Percentiles rank a stretch among this genome's conserved stretches.
Evolutionary conservation across 2,888 invertebrate genomes (phyloP).

Genomic region (Dolomedes plantarius): DNA sequence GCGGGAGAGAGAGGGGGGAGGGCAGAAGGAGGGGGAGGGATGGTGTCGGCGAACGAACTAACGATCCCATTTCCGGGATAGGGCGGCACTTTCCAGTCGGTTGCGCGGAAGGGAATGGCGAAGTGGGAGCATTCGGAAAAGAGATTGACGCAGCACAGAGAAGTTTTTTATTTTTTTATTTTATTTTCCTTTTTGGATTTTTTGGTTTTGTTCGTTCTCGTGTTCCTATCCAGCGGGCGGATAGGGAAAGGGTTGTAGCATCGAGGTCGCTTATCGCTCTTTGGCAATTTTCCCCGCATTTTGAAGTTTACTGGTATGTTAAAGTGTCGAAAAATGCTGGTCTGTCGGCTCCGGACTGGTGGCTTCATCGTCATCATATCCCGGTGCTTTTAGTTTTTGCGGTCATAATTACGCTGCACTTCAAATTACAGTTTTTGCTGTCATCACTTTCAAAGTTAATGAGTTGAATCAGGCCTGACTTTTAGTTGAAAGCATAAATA

Average conservation of each 20-base stretch:
- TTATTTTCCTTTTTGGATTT: not conserved
- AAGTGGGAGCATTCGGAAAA: not conserved
- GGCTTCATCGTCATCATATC: no score
- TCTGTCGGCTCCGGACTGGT: no score
- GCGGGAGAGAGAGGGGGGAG: not conserved
- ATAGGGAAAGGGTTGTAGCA: not conserved
- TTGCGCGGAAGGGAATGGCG: constrained; percentile 10
- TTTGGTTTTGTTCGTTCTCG: not conserved
- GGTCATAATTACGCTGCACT: no score
- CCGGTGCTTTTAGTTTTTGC: no score
- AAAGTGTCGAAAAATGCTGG: no score
- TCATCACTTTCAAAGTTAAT: no score
- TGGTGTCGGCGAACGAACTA: constrained; percentile 26
- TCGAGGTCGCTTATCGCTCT: not conserved
- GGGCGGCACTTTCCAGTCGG: constrained; percentile 56
- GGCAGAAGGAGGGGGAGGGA: not conserved
- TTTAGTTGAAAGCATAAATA: no score
- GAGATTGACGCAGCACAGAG: constrained; percentile 31
- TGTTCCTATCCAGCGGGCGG: not conserved
- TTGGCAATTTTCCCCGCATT: not conserved
- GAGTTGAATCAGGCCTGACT: no score
- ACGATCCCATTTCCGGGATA: constrained; percentile 53
- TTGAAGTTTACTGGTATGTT: not conserved
- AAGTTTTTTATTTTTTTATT: not conserved
- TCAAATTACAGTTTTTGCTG: no score